These are phyloP conservation scores for Neodontobutis hainanensis DNA, from an alignment of 2,113 vertebrate genomes.

Conservation along the genomic window DNA sequence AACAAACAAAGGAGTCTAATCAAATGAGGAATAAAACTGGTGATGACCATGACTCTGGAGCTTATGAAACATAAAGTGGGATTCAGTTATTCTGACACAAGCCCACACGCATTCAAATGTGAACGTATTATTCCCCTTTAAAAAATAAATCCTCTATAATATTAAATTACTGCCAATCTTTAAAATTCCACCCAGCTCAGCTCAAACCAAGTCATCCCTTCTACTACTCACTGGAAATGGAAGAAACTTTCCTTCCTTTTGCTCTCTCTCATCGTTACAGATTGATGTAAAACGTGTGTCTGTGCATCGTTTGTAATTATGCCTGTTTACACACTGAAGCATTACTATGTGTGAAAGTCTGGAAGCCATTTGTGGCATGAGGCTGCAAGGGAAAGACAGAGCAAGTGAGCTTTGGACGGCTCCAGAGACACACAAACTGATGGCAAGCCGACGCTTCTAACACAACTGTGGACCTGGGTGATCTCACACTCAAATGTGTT, in stretches of 20 bases:
- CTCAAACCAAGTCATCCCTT: conserved; percentile 47
- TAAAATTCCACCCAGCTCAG: conserved; percentile 39
- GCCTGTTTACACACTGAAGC: conserved; percentile 74
- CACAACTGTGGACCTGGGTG: conserved; percentile 50
- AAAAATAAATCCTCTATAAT: conserved; percentile 33
- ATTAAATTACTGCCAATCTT: conserved; percentile 36
- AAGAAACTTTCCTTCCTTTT: conserved; percentile 39
- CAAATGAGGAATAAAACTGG: conserved; percentile 39
- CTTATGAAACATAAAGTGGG: conserved; percentile 33
- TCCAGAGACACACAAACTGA: conserved; percentile 61
- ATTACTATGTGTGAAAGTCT: conserved; percentile 79
- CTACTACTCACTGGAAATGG: conserved; percentile 31
- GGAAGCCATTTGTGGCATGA: conserved; percentile 78
- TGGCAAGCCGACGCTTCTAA: conserved; percentile 51
- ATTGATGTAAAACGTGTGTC: conserved; percentile 74
- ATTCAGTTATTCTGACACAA: conserved; percentile 22
- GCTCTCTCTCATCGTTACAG: conserved; percentile 56
- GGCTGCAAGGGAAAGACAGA: conserved; percentile 59
- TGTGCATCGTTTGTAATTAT: conserved; percentile 76
- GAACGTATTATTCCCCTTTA: conserved; percentile 19
- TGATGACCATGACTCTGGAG: conserved; percentile 17
- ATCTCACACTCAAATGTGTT: conserved; percentile 49
- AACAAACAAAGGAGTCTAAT: conserved; percentile 24
- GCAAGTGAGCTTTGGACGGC: conserved; percentile 59
- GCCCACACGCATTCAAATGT: conserved; percentile 36